Evolutionary conservation across 1,140 invertebrate genomes (phyloP).

Genomic region (Ceratina australensis): DNA sequence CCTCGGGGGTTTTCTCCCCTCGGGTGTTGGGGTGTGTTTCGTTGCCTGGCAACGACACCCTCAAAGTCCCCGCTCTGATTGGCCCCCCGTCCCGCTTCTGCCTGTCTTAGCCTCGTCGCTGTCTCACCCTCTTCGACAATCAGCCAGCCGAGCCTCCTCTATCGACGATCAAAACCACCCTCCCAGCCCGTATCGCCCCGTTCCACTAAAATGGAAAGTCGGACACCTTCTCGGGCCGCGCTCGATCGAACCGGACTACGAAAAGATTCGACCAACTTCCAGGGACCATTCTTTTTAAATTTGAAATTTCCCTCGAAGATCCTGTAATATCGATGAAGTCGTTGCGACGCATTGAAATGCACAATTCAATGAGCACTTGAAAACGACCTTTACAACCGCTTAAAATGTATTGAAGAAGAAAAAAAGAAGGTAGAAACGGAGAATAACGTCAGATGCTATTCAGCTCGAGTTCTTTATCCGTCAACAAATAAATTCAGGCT

Average conservation of each 20-base stretch:
- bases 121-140: slow-evolving; percentile 29
- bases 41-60: slow-evolving; percentile 79
- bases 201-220: slow-evolving; percentile 14
- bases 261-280: background rate
- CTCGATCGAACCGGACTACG: background rate
- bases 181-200: background rate
- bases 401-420: too few relatives aligned
- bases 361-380: too few relatives aligned
- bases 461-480: background rate
- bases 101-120: slow-evolving; percentile 31
- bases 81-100: slow-evolving; percentile 31
- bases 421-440: too few relatives aligned
- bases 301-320: too few relatives aligned
- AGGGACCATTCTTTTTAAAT: too few relatives aligned
- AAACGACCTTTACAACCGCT: too few relatives aligned
- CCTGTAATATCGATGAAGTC: too few relatives aligned
- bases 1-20: slow-evolving; percentile 72
- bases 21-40: slow-evolving; percentile 64
- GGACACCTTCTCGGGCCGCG: background rate
- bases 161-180: slow-evolving; percentile 35
- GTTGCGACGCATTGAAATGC: too few relatives aligned
- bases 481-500: background rate
- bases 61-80: slow-evolving; percentile 68
- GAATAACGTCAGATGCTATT: background rate
- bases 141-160: background rate